Evolutionary conservation across 2,797 vertebrate genomes (phyloP), one percentile per base, ranked within the genome.

Genomic region (Gallinago stenura): DNA sequence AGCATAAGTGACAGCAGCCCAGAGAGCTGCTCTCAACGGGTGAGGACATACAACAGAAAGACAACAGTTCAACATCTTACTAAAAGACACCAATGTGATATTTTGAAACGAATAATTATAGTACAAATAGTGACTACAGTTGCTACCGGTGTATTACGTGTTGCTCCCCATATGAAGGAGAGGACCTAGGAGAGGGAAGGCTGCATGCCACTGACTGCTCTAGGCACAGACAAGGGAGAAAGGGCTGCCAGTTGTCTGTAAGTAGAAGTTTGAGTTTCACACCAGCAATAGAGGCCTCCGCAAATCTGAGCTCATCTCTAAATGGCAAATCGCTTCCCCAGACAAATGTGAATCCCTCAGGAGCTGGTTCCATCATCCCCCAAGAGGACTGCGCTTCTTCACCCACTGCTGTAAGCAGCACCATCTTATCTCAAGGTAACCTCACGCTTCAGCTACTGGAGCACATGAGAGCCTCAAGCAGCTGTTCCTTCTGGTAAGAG

Each of bases 391-490:
- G 48, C 0, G 3, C 60, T 79, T 90, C 75, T 70, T 72, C 31
- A 73, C 30, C 39, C 28, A 18, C 28, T 90, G 60, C 79, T 4
- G 0, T 37, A 77, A 94, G 60, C 9, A 13, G 45, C 61, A 61
- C 65, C 50, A 28, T 53, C 37, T 91, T 79, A 83, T 43, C 78
- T 62, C 5, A 7, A 93, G 26, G 57, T 43, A 93, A 60, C 54
- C 51, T 89, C n/a, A 60, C 11, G 4, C 84, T 91, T 92, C 71
- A 71, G 89, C 84, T 95, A 65, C 87, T 26, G 69, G 35, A 87
- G 57, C 50, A 83, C 48, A 71, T 50, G 33, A 77, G 31, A 91
- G 46, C 53, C 58, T 53, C 53, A 71, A 35, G 79, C 61, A 85
- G 69, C 84, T 87, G 62, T 46, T 92, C 51, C 28, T 91, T 61